Evolutionary conservation across 2,888 invertebrate genomes (phyloP).

Genomic region (Diaperis boleti): DNA sequence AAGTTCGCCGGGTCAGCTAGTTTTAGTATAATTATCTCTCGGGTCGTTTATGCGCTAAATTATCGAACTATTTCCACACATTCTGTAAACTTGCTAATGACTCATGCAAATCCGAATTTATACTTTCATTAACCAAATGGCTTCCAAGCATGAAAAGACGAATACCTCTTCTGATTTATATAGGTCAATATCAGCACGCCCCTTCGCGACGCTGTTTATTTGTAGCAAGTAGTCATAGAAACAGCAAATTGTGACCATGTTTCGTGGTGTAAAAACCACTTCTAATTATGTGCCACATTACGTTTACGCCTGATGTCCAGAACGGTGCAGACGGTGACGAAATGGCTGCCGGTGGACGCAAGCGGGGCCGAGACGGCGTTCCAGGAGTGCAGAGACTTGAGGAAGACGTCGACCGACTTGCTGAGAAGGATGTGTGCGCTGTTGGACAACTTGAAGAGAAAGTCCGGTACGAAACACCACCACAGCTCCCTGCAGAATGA

Average conservation of each 20-base stretch:
- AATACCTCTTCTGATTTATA: background rate
- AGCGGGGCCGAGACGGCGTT: slow-evolving; percentile 69
- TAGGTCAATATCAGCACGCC: background rate
- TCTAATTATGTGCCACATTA: too few species aligned
- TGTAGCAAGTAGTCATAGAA: slow-evolving; percentile 29
- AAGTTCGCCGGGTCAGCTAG: too few species aligned
- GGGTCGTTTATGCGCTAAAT: too few species aligned
- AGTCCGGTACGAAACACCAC: slow-evolving; percentile 45
- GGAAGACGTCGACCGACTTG: slow-evolving; percentile 64
- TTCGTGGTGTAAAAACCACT: slow-evolving; percentile 6
- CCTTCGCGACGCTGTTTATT: slow-evolving; percentile 25
- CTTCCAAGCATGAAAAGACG: background rate
- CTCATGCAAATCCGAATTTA: background rate
- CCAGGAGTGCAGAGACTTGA: slow-evolving; percentile 69
- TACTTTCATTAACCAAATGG: background rate
- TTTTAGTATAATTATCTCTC: too few species aligned
- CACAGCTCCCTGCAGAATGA: slow-evolving; percentile 47
- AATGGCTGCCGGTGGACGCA: slow-evolving; percentile 72
- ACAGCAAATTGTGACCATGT: slow-evolving; percentile 15
- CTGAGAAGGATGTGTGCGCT: slow-evolving; percentile 63
- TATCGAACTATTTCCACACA: too few species aligned
- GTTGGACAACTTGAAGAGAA: slow-evolving; percentile 61
- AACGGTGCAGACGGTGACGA: slow-evolving; percentile 62
- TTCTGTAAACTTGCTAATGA: too few species aligned
- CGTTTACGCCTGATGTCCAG: slow-evolving; percentile 62